Base-by-base conservation (phyloP, 2,113 vertebrate species). In the Atrichornis clamosus region DNA sequence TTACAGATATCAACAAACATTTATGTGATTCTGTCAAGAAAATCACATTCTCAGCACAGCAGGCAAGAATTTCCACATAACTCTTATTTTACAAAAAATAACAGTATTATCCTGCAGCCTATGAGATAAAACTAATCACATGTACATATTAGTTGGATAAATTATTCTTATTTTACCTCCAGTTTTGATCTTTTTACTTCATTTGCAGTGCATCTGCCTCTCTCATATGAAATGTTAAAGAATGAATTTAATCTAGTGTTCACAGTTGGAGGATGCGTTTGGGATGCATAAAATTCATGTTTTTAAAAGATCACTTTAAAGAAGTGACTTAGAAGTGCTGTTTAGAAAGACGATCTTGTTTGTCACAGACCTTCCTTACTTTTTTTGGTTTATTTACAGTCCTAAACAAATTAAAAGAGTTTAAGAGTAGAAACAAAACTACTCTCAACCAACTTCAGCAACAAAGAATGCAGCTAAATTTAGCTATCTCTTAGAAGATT, bases 91-190 rank as follows among this genome's bases (percentile, higher is more conserved):
- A 89, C 35, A 62, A 95, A 90, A 96, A 84, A 8, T 26, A 55
- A 37, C 42, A 84, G 63, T 41, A 97, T 84, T 81, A 95, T 70
- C 72, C 89, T 93, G 93, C 69, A 86, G 76, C 39, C 68, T 81
- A 13, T 17, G 93, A 80, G 74, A 94, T 92, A 96, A 95, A 94
- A 68, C 53, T 90, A 94, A 93, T 88, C 69, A 88, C 44, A 53
- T 18, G 37, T 64, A 84, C 33, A 18, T 65, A 81, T 83, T 86
- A 83, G 72, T 32, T 55, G 47, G 68, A 93, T 85, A 90, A 95
- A 91, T 83, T 88, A 80, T 81, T 96, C 83, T 87, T 84, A 81
- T 39, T 88, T 53, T 75, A 96, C 74, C 24, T 90, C 64, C 56
- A 55, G 28, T 95, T 96, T 94, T 89, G 64, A 89, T 94, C 28